Base-by-base conservation (phyloP, 2,797 vertebrate genomes). In the Myotis vivesi region DNA sequence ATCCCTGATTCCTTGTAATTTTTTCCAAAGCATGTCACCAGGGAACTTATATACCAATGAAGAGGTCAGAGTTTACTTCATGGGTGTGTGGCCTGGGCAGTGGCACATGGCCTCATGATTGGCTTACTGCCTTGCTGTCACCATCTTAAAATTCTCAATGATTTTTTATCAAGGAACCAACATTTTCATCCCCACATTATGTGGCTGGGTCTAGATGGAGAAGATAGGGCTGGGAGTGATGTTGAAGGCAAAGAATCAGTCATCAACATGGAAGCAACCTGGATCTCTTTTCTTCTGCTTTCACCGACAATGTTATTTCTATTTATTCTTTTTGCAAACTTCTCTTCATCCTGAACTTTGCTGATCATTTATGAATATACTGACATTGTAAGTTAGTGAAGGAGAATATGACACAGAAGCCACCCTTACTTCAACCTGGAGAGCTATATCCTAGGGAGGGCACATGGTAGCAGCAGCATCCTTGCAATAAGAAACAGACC, bases 271-370 rank as follows among this genome's bases (percentile, higher is more conserved):
- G 22, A 62, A 11, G 28, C 23, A 16, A 71, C 2, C 23, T 22
- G 36, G 22, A 55, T 75, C 51, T 83, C 76, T 91, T 81, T 46
- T 41, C 17, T 91, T 82, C 59, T 51, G n/a, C 23, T 91, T 79
- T 91, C 8, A 17, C 19, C 2, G 62, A 19, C 28, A 55, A 1
- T 72, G 23, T 44, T 84, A 49, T 28, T 23, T 55, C 62, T 57
- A 41, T 13, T 87, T 30, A 51, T 30, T 79, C 85, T 64, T 92
- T 49, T 83, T 30, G 59, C 68, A 22, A 87, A 82, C 22, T 7
- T 66, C 23, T 25, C 68, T 68, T 91, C 53, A 10, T 46, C 77
- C 72, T 81, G 69, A 57, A 4, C 28, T 93, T 93, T 95, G 66
- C 5, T 83, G 25, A 89, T 41, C 7, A 25, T 30, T 15, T 80